Conservation (phyloP, 2,797 vertebrate species). For the Poecilia gillii region DNA sequence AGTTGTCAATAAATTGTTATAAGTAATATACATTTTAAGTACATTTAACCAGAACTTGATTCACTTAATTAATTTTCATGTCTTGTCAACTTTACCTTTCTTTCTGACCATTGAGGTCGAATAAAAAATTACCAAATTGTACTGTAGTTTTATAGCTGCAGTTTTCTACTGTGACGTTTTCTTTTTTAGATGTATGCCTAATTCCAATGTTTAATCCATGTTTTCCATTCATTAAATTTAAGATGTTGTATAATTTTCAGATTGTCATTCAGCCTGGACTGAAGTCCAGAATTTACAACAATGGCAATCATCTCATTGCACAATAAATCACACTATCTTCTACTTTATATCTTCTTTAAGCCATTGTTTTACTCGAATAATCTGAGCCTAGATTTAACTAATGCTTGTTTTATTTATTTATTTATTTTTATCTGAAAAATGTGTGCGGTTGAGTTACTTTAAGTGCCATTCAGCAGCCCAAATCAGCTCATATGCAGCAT, state of each 20-base stretch:
- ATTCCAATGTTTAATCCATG: neutral
- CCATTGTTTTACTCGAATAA: slow-evolving; percentile 17
- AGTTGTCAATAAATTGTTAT: neutral
- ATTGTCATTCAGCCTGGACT: neutral
- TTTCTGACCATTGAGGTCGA: neutral
- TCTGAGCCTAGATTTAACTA: neutral
- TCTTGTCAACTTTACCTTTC: neutral
- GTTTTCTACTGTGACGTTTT: neutral
- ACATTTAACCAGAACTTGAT: neutral
- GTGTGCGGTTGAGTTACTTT: slow-evolving; percentile 17
- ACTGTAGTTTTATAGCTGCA: too few species aligned
- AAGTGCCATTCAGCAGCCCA: slow-evolving; percentile 39
- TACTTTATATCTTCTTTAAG: neutral
- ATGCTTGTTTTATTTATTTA: neutral
- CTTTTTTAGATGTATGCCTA: too few species aligned
- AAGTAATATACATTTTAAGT: neutral
- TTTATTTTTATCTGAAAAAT: slow-evolving; percentile 36
- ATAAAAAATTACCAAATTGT: neutral
- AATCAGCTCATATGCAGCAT: slow-evolving; percentile 52
- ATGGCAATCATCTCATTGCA: slow-evolving; percentile 9
- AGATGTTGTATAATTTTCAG: neutral
- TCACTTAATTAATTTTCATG: neutral
- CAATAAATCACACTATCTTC: slow-evolving; percentile 1
- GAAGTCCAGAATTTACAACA: slow-evolving; percentile 1
- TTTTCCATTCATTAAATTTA: neutral